These are phyloP conservation scores for Argentina silus DNA, from an alignment of 2,797 vertebrate genomes.

Conservation along the genomic window DNA sequence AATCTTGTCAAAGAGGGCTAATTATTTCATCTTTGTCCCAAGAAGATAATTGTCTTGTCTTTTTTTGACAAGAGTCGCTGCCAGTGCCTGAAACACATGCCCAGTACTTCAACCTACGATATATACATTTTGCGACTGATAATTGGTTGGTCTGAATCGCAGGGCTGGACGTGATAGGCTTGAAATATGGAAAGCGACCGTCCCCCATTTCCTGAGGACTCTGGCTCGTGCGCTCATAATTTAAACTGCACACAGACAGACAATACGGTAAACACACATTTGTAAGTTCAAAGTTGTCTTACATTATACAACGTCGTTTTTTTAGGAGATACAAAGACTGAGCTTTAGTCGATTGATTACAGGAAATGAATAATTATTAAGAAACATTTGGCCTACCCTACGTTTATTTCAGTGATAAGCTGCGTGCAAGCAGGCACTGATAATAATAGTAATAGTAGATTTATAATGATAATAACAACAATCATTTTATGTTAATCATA, in stretches of 20 bases:
- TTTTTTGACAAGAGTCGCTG: conserved; percentile 51
- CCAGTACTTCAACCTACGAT: conserved; percentile 66
- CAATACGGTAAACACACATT: conserved; percentile 21
- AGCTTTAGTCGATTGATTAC: not conserved
- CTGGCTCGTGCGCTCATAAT: not conserved
- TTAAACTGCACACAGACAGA: not conserved
- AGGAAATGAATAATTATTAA: not conserved
- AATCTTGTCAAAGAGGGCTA: not conserved
- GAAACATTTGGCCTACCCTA: not conserved
- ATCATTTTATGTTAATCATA: not conserved
- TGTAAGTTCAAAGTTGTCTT: not conserved
- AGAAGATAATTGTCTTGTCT: conserved; percentile 19
- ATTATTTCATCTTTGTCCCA: conserved; percentile 4
- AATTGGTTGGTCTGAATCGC: conserved; percentile 69
- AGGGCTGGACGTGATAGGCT: conserved; percentile 71
- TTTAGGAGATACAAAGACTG: not conserved
- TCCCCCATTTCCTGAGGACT: conserved; percentile 42
- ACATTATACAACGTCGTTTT: not conserved
- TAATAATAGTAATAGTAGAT: not conserved
- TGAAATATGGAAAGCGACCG: conserved; percentile 45
- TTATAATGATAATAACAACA: not conserved
- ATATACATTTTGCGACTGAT: conserved; percentile 73
- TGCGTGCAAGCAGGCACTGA: not conserved
- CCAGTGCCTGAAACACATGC: conserved; percentile 63
- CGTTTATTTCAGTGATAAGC: not conserved